Conservation (phyloP, 2,888 invertebrate genomes). For the Plagodis pulveraria region DNA sequence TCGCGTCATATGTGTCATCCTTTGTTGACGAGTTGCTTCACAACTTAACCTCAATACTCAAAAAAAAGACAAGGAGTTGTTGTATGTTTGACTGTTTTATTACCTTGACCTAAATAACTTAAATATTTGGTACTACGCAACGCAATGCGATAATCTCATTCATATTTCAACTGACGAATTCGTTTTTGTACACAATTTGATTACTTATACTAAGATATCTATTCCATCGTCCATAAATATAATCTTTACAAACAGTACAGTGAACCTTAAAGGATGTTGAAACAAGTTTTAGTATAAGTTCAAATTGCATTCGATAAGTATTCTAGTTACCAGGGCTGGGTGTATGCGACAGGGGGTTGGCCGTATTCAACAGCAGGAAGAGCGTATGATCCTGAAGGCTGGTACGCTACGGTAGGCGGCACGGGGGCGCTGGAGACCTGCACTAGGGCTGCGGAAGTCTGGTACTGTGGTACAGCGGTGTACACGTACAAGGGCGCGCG, state of each 20-base stretch:
- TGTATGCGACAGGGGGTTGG: constrained; percentile 37
- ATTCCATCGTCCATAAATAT: no score
- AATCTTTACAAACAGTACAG: no score
- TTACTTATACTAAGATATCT: neutral
- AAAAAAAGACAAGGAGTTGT: constrained; percentile 6
- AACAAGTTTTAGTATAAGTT: neutral
- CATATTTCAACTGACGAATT: constrained; percentile 7
- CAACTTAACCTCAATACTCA: constrained; percentile 5
- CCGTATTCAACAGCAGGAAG: constrained; percentile 4
- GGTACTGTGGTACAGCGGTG: constrained; percentile 69
- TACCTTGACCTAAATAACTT: constrained; percentile 28
- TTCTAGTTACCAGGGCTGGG: constrained; percentile 47
- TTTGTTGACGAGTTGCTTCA: constrained; percentile 17
- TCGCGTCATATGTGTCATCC: constrained; percentile 6
- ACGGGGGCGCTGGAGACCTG: constrained; percentile 52
- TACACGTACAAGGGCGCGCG: constrained; percentile 87
- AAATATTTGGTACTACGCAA: constrained; percentile 12
- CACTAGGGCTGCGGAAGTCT: constrained; percentile 45
- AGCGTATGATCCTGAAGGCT: constrained; percentile 28
- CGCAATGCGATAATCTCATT: constrained; percentile 13
- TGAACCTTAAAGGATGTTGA: no score
- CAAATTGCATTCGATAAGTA: constrained; percentile 5
- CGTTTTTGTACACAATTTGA: constrained; percentile 6
- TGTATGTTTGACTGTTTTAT: constrained; percentile 17
- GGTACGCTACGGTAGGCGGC: constrained; percentile 48